Conservation (phyloP, 2,888 invertebrate species). For the Orthonevra nobilis region DNA sequence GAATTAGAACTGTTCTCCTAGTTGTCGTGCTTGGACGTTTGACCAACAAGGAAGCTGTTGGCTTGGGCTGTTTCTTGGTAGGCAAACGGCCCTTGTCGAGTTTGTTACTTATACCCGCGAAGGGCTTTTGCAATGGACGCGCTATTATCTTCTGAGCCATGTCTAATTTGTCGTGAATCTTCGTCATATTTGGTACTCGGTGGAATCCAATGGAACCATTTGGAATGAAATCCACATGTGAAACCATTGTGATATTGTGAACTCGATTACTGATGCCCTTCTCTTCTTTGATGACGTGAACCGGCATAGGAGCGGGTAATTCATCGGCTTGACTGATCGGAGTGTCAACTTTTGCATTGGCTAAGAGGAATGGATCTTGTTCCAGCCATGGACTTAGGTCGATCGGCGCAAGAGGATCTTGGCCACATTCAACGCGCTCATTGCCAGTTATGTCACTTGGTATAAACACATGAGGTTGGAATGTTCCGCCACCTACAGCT, state of each 20-base stretch:
- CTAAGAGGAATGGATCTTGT: slow-evolving; percentile 76
- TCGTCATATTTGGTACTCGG: slow-evolving; percentile 73
- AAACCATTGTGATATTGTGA: slow-evolving; percentile 63
- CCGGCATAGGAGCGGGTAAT: slow-evolving; percentile 30
- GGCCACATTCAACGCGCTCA: slow-evolving; percentile 77
- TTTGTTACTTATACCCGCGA: slow-evolving; percentile 75
- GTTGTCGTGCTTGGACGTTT: slow-evolving; percentile 71
- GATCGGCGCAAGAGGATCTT: slow-evolving; percentile 75
- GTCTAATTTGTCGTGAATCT: slow-evolving; percentile 84
- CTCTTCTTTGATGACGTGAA: slow-evolving; percentile 72
- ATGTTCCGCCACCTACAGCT: slow-evolving; percentile 78
- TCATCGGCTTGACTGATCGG: slow-evolving; percentile 27
- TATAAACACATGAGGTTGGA: slow-evolving; percentile 79
- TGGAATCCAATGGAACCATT: slow-evolving; percentile 74
- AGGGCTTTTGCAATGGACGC: slow-evolving; percentile 76
- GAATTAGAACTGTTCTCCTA: slow-evolving; percentile 76
- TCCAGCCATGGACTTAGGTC: slow-evolving; percentile 79
- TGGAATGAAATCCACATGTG: slow-evolving; percentile 74
- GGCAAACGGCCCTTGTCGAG: slow-evolving; percentile 74
- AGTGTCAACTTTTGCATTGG: slow-evolving; percentile 10
- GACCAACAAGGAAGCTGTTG: slow-evolving; percentile 34
- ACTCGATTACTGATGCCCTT: slow-evolving; percentile 75
- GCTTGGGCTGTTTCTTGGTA: slow-evolving; percentile 66
- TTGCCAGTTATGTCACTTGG: slow-evolving; percentile 77
- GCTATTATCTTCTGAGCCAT: slow-evolving; percentile 79